A percentile compares a stretch with the other conserved stretches of the same genome.
Conservation (phyloP, 2,113 vertebrate genomes). For the Oncorhynchus mykiss region DNA sequence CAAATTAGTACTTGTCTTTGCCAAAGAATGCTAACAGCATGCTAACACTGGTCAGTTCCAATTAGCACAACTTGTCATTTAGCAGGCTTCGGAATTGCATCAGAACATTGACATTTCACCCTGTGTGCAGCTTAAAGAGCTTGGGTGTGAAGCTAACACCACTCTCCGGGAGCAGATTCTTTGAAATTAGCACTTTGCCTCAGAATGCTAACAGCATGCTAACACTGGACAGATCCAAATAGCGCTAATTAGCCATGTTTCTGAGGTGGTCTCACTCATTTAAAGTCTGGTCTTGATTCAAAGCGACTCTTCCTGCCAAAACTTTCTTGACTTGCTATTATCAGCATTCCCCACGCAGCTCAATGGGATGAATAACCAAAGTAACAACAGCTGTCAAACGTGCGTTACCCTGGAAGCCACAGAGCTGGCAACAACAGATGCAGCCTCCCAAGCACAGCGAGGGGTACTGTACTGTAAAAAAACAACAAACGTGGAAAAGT, state of each 20-base stretch:
- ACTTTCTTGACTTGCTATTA: conserved; percentile 44
- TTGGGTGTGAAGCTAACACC: too few species aligned
- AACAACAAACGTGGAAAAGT: conserved; percentile 6
- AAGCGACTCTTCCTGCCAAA: conserved; percentile 7
- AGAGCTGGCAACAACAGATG: conserved; percentile 63
- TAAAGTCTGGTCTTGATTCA: conserved; percentile 53
- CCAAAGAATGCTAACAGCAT: conserved; percentile 11
- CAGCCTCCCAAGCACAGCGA: conserved; percentile 33
- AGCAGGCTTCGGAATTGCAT: background rate
- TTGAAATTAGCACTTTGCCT: too few species aligned
- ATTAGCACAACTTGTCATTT: conserved; percentile 22
- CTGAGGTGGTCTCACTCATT: conserved; percentile 56
- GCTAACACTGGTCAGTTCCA: conserved; percentile 21
- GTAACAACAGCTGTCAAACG: conserved; percentile 75
- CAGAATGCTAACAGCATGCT: conserved; percentile 10
- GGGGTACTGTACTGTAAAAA: conserved; percentile 29
- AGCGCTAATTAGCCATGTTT: conserved; percentile 60
- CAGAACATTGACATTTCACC: too few species aligned
- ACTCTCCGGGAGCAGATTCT: too few species aligned
- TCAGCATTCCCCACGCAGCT: conserved; percentile 50
- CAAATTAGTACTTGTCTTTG: conserved; percentile 25
- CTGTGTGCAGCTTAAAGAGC: too few species aligned
- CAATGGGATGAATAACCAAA: conserved; percentile 27
- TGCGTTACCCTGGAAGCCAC: conserved; percentile 80
- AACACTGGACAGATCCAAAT: conserved; percentile 48